Evolutionary conservation across 2,113 vertebrate species (phyloP).

Genomic region (Platichthys stellatus): DNA sequence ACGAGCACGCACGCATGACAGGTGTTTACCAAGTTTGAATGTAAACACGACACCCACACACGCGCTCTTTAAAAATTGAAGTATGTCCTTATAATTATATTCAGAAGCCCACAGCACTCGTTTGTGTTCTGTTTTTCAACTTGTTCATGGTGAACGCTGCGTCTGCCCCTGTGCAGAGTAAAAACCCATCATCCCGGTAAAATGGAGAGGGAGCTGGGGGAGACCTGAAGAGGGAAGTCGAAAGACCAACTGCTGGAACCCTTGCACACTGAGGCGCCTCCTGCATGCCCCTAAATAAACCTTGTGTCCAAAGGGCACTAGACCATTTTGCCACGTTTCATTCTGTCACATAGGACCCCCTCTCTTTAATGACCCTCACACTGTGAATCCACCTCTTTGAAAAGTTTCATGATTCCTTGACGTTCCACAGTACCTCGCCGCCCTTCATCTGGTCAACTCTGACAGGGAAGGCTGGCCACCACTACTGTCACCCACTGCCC

Average conservation of each 20-base stretch:
- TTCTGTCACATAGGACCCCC: conserved; percentile 44
- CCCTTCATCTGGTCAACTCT: conserved; percentile 46
- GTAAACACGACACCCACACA: conserved; percentile 30
- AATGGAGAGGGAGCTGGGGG: too few relatives aligned
- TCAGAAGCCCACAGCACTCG: conserved; percentile 12
- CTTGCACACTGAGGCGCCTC: neutral
- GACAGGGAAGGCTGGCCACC: neutral
- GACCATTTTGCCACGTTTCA: conserved; percentile 48
- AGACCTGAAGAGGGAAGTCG: neutral
- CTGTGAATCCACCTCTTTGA: conserved; percentile 42
- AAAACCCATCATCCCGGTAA: neutral
- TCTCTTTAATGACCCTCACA: conserved; percentile 61
- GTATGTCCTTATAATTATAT: conserved; percentile 23
- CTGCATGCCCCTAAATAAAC: conserved; percentile 23
- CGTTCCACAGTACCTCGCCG: conserved; percentile 13
- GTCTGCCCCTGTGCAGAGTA: conserved; percentile 2
- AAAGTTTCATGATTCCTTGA: conserved; percentile 62
- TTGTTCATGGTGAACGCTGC: conserved; percentile 1
- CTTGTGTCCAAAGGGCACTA: conserved; percentile 12
- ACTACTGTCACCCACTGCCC: conserved; percentile 66
- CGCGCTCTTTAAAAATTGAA: neutral
- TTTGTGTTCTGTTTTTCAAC: conserved; percentile 14
- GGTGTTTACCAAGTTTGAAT: conserved; percentile 50
- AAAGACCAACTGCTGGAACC: too few relatives aligned
- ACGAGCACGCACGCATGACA: conserved; percentile 36